A percentile compares a stretch with the other conserved stretches of the same genome.
phyloP scores from a whole-genome alignment of 2,797 vertebrate species.

The Epinephelus coioides region DNA sequence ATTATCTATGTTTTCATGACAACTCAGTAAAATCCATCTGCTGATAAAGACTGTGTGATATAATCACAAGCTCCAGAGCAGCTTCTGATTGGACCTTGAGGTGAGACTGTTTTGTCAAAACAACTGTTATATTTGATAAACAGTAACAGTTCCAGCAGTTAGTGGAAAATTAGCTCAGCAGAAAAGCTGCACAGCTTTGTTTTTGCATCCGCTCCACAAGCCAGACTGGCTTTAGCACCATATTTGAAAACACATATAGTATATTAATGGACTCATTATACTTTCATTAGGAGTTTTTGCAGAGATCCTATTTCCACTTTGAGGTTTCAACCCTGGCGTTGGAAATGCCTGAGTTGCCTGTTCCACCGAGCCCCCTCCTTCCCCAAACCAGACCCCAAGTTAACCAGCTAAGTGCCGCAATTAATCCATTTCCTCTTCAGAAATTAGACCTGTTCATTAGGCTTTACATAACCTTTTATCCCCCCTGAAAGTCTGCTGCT shows the following conservation, averaged over 20 bases:
- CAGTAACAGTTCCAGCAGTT: background rate
- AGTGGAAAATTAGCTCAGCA: slow-evolving; percentile 10
- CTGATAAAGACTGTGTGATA: background rate
- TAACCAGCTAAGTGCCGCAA: slow-evolving; percentile 62
- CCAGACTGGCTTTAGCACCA: background rate
- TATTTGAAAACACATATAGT: slow-evolving; percentile 23
- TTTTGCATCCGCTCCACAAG: slow-evolving; percentile 1
- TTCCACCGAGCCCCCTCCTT: background rate
- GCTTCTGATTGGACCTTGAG: background rate
- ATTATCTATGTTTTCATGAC: background rate
- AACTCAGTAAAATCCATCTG: background rate
- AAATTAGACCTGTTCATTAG: slow-evolving; percentile 63
- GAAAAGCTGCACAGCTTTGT: background rate
- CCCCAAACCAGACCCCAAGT: slow-evolving; percentile 22
- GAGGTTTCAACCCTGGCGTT: slow-evolving; percentile 41
- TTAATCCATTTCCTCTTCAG: slow-evolving; percentile 71
- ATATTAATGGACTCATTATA: slow-evolving; percentile 54
- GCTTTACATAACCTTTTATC: slow-evolving; percentile 39
- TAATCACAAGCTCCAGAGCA: background rate
- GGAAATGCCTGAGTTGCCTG: slow-evolving; percentile 31
- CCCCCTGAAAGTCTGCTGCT: slow-evolving; percentile 23
- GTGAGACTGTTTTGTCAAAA: slow-evolving; percentile 5
- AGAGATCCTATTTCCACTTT: slow-evolving; percentile 45
- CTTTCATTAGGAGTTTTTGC: slow-evolving; percentile 42
- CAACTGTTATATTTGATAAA: background rate